Evolutionary conservation across 1,140 invertebrate species (phyloP), one percentile per base, ranked within the genome.

Genomic region (Drosophila burlai): DNA sequence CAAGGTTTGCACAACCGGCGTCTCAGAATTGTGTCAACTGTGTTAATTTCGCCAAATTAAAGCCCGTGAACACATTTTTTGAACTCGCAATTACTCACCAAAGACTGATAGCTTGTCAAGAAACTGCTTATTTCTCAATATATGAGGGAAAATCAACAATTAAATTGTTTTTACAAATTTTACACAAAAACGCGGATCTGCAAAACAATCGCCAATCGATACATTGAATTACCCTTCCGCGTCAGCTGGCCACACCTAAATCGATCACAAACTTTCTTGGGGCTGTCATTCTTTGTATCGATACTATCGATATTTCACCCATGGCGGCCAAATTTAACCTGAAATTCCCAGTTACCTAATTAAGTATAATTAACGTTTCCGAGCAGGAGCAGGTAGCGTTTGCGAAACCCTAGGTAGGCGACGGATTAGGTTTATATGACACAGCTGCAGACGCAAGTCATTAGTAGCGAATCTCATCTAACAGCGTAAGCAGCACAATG

Each of bases 181-280:
- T 45, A 52, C n/a, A 50, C 29, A 73, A 74, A 67, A 74, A 74
- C 68, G 71, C 71, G 71, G 71, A 73, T 61, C 36, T 26, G 54
- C 21, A 26, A 11, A 24, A 11, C 34, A 16, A 54, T 38, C 15
- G 34, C 24, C 15, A 16, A 16, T 24, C 50, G 50, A 36, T 52
- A 31, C 3, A 26, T 47, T 8, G 6, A 45, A 16, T n/a, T 13
- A 5, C 1, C 7, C 24, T 0, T 0, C 9, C 9, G 64, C 2
- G 5, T n/a, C 1, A 13, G 16, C 5, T 31, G 49, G 49, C 18
- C 49, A 31, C 26, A 31, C 16, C n/a, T 10, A 29, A 26, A 34
- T 52, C 49, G 29, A 34, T 11, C 6, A 52, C 2, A 31, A 11
- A 3, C 49, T 0, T 7, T 3, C 1, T 9, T 26, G n/a, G 29